Evolutionary conservation across 2,888 invertebrate genomes (phyloP), one percentile per base, ranked within the genome.

Genomic region (Apotomis capreana): DNA sequence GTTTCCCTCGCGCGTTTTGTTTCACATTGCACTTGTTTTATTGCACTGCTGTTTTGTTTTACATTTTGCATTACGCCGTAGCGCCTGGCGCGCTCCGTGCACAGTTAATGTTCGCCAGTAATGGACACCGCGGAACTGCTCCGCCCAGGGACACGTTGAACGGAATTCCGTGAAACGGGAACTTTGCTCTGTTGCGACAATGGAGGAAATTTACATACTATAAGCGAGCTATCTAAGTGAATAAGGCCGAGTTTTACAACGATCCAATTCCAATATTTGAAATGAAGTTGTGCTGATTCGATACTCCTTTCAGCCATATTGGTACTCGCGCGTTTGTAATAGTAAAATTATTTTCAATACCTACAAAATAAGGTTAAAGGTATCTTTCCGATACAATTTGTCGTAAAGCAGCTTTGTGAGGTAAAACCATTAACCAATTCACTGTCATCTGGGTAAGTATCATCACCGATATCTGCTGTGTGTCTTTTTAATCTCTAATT

Each of bases 81-180:
- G 64, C 64, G 12, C 64, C 10, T 65, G 26, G 40, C 46, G 46
- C 40, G 15, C 55, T 26, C 44, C 36, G 8, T 26, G 10, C 64
- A 65, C 44, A 54, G 44, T 37, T 55, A 36, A 26, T 55, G 46
- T 26, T 26, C 46, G 44, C 64, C 44, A 65, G 64, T 65, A 65
- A 65, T 65, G 64, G 64, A 65, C 55, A 57, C 46, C 64, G 46
- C 54, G 44, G 12, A 65, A 65, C 64, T 55, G 40, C 52, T 12
- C 37, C 36, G 64, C 64, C 55, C 9, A 55, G 55, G 65, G 65
- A 57, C 46, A 65, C 26, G 65, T 57, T 65, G 57, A 65, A 65
- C 65, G 65, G 65, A 65, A 65, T 65, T 65, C 65, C 65, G 65
- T 44, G 64, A 55, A 65, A 65, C 65, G 55, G 55, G 57, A 65